Evolutionary conservation across 1,140 invertebrate genomes (phyloP), one percentile per base, ranked within the genome.

Genomic region (Chironomus tepperi): DNA sequence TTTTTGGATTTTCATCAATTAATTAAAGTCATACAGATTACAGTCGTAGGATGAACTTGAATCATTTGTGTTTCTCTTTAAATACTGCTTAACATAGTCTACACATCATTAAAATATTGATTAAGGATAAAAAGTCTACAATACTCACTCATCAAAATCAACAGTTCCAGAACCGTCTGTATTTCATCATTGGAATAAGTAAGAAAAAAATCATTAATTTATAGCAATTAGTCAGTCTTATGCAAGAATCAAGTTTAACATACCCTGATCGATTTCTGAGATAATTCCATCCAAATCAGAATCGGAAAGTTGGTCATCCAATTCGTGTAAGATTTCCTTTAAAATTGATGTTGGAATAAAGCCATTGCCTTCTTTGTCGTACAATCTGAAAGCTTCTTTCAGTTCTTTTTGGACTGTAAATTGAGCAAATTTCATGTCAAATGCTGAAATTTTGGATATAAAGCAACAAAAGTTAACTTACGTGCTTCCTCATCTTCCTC

Each of bases 201-300:
- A 15, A 57, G 15, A n/a, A 57, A 15, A 12, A 57, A 57, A 57
- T 57, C 12, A 57, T 57, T 57, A 57, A 57, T 57, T 57, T n/a
- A n/a, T n/a, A n/a, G n/a, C n/a, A n/a, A n/a, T 57, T 57, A n/a
- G 5, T 47, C 43, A n/a, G 43, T 47, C 43, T 8, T 57, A 15
- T 57, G 10, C 9, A 57, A 12, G 5, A 57, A 57, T 57, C 15
- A 47, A 57, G 5, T 57, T 57, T 74, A 94, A 96, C 77, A 94
- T 94, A 83, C 97, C 95, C 74, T 94, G 93, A 83, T 97, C 96
- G 80, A 97, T 97, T 87, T 98, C 96, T 79, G 95, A 93, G 81
- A 98, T 97, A 89, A 97, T 96, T 81, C 94, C 93, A 79, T 97
- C 94, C 77, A 98, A 86, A 83, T 97, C 95, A 75, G 93, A 89